A percentile compares a stretch with the other conserved stretches of the same genome.
phyloP scores from a whole-genome alignment of 1,140 invertebrate genomes.

The Aphaenogaster ashmeadi region DNA sequence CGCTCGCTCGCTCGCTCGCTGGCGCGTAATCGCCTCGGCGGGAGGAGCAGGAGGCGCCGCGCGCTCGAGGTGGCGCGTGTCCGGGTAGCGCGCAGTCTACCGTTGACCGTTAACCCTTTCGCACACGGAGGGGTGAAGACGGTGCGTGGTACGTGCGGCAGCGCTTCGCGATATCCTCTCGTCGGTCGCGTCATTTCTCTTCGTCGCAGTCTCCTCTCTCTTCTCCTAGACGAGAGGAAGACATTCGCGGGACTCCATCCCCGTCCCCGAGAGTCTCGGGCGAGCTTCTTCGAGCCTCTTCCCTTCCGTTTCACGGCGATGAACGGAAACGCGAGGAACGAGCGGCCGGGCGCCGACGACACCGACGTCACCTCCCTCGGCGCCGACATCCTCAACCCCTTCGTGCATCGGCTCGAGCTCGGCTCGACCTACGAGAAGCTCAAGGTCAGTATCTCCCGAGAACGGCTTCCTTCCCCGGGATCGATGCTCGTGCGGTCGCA shows the following conservation, averaged over 20 bases:
- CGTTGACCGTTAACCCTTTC: conserved; percentile 71
- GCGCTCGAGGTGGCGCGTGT: conserved; percentile 49
- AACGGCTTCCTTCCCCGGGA: conserved; percentile 33
- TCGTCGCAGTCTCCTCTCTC: too few relatives aligned
- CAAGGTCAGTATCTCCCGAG: conserved; percentile 89
- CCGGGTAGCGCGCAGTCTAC: conserved; percentile 65
- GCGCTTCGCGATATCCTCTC: neutral
- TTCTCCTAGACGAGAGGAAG: neutral
- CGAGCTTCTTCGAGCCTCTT: neutral
- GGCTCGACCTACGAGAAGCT: conserved; percentile 94
- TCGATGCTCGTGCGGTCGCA: conserved; percentile 62
- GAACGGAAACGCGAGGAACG: conserved; percentile 65
- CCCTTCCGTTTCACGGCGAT: neutral
- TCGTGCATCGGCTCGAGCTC: conserved; percentile 94
- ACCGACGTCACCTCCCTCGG: conserved; percentile 80
- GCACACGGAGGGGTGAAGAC: conserved; percentile 5
- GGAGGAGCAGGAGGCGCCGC: conserved; percentile 10
- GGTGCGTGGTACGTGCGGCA: neutral
- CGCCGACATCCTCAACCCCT: conserved; percentile 91
- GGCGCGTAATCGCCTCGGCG: conserved; percentile 32
- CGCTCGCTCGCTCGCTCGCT: neutral
- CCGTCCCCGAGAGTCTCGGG: neutral
- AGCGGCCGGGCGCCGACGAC: conserved; percentile 66
- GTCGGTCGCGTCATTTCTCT: neutral
- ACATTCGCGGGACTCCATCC: neutral